Conservation (phyloP, 2,113 vertebrate genomes). For the Anolis sagrei region DNA sequence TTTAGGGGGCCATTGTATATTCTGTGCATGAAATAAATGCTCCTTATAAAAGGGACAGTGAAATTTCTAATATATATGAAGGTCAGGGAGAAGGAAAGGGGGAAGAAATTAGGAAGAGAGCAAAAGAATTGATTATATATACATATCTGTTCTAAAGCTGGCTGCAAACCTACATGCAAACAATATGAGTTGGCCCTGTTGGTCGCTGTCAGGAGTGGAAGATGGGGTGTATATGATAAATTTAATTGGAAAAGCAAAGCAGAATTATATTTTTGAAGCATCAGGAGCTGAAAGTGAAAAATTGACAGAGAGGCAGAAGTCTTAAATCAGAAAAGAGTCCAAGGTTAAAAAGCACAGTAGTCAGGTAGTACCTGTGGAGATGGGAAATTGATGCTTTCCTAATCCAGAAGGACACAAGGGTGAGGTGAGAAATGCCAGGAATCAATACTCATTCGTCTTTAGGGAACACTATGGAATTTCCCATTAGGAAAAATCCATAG, state of each 20-base stretch:
- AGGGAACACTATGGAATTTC: too few species aligned
- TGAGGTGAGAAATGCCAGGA: too few species aligned
- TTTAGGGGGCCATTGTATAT: not conserved
- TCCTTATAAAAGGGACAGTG: not conserved
- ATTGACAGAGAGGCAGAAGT: too few species aligned
- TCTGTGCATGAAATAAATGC: not conserved
- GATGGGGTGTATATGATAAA: not conserved
- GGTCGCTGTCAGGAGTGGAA: not conserved
- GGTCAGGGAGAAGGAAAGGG: not conserved
- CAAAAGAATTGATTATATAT: not conserved
- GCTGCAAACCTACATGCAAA: not conserved
- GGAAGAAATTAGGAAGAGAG: not conserved
- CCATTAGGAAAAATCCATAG: too few species aligned
- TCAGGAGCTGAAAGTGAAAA: too few species aligned
- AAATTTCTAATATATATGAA: not conserved
- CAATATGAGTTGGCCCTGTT: not conserved
- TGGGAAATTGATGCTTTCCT: too few species aligned
- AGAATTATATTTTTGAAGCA: too few species aligned
- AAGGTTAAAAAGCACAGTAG: too few species aligned
- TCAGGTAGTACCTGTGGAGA: too few species aligned
- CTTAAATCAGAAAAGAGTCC: too few species aligned
- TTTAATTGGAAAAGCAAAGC: not conserved
- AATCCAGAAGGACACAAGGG: too few species aligned
- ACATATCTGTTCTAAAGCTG: not conserved
- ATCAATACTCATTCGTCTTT: too few species aligned